Evolutionary conservation across 2,797 vertebrate genomes (phyloP).

Genomic region (Diceros bicornis): DNA sequence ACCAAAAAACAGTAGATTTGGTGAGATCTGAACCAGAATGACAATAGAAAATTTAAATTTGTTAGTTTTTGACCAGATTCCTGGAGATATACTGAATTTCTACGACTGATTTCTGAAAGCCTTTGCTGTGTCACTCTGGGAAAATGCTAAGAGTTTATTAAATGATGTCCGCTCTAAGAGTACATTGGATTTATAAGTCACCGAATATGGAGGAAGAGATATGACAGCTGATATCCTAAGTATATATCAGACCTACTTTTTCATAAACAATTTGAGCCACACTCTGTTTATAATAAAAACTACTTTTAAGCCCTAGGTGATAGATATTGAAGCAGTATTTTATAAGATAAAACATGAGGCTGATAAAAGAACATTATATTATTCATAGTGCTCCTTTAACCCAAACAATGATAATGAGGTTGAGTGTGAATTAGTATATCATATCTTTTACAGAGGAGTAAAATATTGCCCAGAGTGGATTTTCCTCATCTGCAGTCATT

Average conservation of each 20-base stretch:
- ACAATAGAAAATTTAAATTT: background rate
- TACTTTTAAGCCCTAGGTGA: background rate
- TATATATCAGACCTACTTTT: background rate
- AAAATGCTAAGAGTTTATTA: background rate
- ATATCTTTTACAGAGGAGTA: background rate
- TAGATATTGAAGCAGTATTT: background rate
- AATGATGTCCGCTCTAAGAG: background rate
- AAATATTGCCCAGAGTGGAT: background rate
- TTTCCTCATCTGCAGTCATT: background rate
- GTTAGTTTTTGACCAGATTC: background rate
- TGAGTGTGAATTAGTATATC: background rate
- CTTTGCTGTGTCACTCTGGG: background rate
- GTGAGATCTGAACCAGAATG: background rate
- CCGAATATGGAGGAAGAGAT: background rate
- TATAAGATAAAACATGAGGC: background rate
- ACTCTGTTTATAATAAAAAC: background rate
- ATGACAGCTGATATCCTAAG: background rate
- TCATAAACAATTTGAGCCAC: background rate
- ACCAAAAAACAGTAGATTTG: background rate
- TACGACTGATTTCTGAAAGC: slow-evolving; percentile 4
- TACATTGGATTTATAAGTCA: background rate
- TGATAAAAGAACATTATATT: background rate
- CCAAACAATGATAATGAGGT: background rate
- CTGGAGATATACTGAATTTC: background rate
- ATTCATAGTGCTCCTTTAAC: background rate